Percentiles rank a stretch among this genome's conserved stretches.
Evolutionary conservation across 2,888 invertebrate species (phyloP).

Genomic region (Apoda limacodes): DNA sequence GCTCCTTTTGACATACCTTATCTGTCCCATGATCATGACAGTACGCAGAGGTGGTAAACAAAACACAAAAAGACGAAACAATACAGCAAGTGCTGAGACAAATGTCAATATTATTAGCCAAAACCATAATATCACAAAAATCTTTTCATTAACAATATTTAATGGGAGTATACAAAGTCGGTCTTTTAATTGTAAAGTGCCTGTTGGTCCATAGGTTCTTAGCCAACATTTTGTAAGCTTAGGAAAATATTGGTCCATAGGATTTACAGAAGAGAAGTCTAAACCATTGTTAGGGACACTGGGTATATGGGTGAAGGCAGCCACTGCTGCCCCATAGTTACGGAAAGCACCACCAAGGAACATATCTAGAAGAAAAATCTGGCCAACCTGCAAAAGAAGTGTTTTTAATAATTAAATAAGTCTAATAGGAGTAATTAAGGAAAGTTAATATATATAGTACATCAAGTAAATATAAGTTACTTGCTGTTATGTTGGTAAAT

Average conservation of each 20-base stretch:
- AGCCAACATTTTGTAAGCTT: slow-evolving; percentile 76
- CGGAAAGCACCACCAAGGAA: slow-evolving; percentile 74
- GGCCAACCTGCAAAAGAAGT: slow-evolving; percentile 74
- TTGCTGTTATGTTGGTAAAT: too few relatives aligned
- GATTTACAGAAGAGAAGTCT: slow-evolving; percentile 62
- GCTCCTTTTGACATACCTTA: slow-evolving; percentile 62
- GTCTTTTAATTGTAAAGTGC: slow-evolving; percentile 67
- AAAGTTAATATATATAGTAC: too few relatives aligned
- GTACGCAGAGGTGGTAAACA: slow-evolving; percentile 69
- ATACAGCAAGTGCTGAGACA: slow-evolving; percentile 71
- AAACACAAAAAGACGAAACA: slow-evolving; percentile 74
- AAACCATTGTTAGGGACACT: slow-evolving; percentile 30
- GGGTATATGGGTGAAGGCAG: slow-evolving; percentile 50
- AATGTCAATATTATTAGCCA: slow-evolving; percentile 77
- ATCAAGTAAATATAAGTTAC: too few relatives aligned
- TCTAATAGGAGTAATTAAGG: too few relatives aligned
- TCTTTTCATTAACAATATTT: slow-evolving; percentile 84
- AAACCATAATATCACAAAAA: slow-evolving; percentile 80
- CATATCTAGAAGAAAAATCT: slow-evolving; percentile 75
- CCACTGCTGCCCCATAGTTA: slow-evolving; percentile 68
- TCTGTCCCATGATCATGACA: slow-evolving; percentile 72
- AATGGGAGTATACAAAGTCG: slow-evolving; percentile 80
- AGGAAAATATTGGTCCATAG: slow-evolving; percentile 77
- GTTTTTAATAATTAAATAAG: too few relatives aligned
- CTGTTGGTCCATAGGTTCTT: slow-evolving; percentile 70